Evolutionary conservation across 2,113 vertebrate genomes (phyloP).

Genomic region (Artemisiospiza belli): DNA sequence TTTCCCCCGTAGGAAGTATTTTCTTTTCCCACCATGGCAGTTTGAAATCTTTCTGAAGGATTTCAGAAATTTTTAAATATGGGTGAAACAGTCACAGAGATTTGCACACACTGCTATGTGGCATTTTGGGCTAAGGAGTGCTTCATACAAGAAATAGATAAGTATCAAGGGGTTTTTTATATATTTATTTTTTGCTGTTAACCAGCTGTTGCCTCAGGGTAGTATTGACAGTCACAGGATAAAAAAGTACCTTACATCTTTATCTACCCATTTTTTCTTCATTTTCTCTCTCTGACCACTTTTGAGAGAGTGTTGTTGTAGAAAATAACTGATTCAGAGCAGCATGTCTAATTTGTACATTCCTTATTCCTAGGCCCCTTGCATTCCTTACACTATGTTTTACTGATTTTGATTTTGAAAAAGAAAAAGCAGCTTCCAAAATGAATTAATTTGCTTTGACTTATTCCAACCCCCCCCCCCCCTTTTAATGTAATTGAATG

Average conservation of each 20-base stretch:
- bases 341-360: not conserved
- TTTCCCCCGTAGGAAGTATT: not conserved
- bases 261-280: not conserved
- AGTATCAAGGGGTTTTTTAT: rapidly evolving
- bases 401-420: not conserved
- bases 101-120: not conserved
- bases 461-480: rapidly evolving
- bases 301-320: not conserved
- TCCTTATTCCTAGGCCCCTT: not conserved
- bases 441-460: not conserved
- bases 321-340: not conserved
- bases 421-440: not conserved
- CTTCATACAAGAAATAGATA: not conserved
- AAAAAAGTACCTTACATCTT: not conserved
- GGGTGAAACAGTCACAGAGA: not conserved
- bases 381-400: not conserved
- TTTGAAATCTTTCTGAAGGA: not conserved
- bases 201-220: not conserved
- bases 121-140: not conserved
- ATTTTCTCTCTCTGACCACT: not conserved
- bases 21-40: not conserved
- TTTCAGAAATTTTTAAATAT: not conserved
- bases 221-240: not conserved
- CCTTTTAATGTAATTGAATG: not conserved
- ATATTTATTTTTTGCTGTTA: not conserved